phyloP scores from a whole-genome alignment of 2,888 invertebrate genomes.

The Arctia plantaginis region DNA sequence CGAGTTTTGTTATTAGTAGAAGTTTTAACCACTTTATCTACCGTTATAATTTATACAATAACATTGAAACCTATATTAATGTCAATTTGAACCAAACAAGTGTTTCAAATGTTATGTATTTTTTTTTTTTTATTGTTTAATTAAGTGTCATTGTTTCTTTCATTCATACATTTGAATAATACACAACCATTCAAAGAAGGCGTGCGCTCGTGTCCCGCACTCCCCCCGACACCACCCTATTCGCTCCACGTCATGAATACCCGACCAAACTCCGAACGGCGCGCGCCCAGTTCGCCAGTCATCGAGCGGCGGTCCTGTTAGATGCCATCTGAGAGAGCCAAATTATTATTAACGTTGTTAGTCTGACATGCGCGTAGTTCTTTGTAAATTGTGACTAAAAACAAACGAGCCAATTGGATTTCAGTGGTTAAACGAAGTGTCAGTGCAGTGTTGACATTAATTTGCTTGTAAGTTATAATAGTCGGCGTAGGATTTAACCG shows the following conservation, averaged over 20 bases:
- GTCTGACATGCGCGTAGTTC: constrained; percentile 79
- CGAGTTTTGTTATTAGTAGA: background rate
- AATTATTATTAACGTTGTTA: constrained; percentile 58
- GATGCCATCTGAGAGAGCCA: constrained; percentile 51
- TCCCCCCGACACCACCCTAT: constrained; percentile 49
- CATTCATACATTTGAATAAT: constrained; percentile 65
- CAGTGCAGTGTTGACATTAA: constrained; percentile 72
- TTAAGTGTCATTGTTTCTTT: constrained; percentile 36
- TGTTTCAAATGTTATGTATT: background rate
- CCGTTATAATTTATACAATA: background rate
- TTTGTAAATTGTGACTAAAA: constrained; percentile 78
- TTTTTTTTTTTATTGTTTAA: background rate
- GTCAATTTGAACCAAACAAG: background rate
- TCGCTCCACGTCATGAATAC: constrained; percentile 49
- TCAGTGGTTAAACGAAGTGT: constrained; percentile 76
- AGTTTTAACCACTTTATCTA: background rate
- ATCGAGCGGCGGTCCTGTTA: constrained; percentile 78
- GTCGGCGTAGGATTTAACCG: constrained; percentile 71
- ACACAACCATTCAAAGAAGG: constrained; percentile 58
- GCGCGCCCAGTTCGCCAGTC: constrained; percentile 67
- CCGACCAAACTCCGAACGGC: constrained; percentile 64
- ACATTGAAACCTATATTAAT: background rate
- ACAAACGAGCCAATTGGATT: constrained; percentile 77
- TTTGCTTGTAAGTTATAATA: constrained; percentile 55
- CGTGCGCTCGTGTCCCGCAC: constrained; percentile 43